Evolutionary conservation across 2,888 invertebrate genomes (phyloP).

Genomic region (Scaptomyza flava): DNA sequence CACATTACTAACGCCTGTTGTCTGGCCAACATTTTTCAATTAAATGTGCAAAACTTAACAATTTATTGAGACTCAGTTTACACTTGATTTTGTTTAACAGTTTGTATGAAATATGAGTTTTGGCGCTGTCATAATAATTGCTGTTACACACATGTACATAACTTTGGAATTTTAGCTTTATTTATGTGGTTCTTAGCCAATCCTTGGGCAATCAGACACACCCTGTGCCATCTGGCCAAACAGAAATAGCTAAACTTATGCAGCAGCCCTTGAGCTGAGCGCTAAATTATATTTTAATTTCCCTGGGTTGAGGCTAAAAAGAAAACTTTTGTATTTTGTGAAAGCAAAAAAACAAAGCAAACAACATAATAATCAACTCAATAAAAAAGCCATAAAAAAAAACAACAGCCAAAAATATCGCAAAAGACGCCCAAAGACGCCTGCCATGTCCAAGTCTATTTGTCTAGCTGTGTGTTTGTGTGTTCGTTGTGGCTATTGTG

Average conservation of each 20-base stretch:
- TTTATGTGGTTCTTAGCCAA: conserved; percentile 50
- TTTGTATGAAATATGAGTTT: conserved; percentile 48
- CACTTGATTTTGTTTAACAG: conserved; percentile 30
- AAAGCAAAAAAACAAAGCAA: no score
- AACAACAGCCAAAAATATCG: conserved; percentile 60
- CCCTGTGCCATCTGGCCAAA: conserved; percentile 42
- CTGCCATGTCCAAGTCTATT: conserved; percentile 62
- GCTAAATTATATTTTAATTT: conserved; percentile 80
- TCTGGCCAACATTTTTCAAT: conserved; percentile 66
- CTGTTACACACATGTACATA: conserved; percentile 22
- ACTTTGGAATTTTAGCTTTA: conserved; percentile 43
- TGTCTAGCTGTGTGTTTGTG: conserved; percentile 43
- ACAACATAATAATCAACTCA: conserved; percentile 80
- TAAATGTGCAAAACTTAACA: conserved; percentile 50
- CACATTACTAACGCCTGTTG: conserved; percentile 55
- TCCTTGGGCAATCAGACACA: conserved; percentile 64
- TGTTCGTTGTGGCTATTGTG: conserved; percentile 54
- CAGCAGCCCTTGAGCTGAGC: conserved; percentile 56
- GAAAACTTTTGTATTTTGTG: conserved; percentile 51
- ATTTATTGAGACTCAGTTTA: conserved; percentile 43
- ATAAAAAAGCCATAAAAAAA: conserved; percentile 78
- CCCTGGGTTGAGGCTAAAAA: conserved; percentile 45
- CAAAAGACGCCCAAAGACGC: conserved; percentile 55
- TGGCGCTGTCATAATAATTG: conserved; percentile 45
- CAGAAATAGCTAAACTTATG: conserved; percentile 65